phyloP scores from a whole-genome alignment of 2,888 invertebrate genomes.

The Tetragnatha montana region DNA sequence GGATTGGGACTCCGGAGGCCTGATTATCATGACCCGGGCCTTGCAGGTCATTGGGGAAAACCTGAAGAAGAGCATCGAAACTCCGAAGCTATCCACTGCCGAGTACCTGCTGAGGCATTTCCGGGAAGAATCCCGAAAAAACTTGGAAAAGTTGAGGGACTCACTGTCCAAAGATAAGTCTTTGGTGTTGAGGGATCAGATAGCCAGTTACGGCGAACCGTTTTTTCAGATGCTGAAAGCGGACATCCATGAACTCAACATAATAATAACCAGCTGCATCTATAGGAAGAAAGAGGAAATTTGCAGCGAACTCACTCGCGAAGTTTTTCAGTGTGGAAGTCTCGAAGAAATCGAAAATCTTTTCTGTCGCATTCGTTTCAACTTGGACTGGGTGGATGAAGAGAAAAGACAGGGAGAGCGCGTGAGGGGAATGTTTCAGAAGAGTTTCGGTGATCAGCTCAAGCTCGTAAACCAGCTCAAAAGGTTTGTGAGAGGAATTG shows the following conservation, averaged over 20 bases:
- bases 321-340: background rate
- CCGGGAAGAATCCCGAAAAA: background rate
- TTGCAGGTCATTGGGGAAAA: background rate
- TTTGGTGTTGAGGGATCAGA: background rate
- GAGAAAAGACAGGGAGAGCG: background rate
- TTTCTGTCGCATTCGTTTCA: background rate
- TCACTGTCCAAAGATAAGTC: conserved; percentile 33
- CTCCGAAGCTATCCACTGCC: background rate
- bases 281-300: background rate
- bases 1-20: background rate
- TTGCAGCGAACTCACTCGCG: background rate
- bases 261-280: conserved; percentile 15
- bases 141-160: conserved; percentile 27
- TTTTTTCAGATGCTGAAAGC: conserved; percentile 23
- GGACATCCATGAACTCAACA: conserved; percentile 18
- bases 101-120: background rate
- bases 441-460: background rate
- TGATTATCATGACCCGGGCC: conserved; percentile 3
- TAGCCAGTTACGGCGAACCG: background rate
- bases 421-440: background rate
- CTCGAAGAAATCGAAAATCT: background rate
- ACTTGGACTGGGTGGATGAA: background rate
- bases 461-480: background rate
- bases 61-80: background rate
- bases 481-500: too few species aligned